Evolutionary conservation across 2,113 vertebrate genomes (phyloP), one percentile per base, ranked within the genome.

Genomic region (Steatornis caripensis): DNA sequence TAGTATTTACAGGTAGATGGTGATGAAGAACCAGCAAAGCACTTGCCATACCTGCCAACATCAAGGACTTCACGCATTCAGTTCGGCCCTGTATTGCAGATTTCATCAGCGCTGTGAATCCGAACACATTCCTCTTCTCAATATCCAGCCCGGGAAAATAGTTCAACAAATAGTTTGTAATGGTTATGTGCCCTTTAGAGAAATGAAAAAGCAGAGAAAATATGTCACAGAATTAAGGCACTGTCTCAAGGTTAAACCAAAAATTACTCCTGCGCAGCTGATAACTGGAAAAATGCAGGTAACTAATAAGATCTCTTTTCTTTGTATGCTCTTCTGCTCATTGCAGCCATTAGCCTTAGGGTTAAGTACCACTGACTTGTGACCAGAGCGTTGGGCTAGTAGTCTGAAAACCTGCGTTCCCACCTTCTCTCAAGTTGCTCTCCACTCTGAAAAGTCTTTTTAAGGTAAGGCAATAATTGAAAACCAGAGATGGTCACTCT

Each of bases 41-140:
- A 15, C 17, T 92, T 17, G 39, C 74, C 95, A 15, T 98, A 99
- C 99, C 99, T 98, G 99, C 99, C 95, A 99, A 94, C 98, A 99
- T 98, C 96, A 99, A 98, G 34, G 99, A 98, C 76, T 99, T 98
- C 93, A 99, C 98, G 23, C 99, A 99, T 22, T 99, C 99, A 0
- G 98, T 97, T 48, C 99, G 97, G 54, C 99, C 99, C 97, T 99
- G 99, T 98, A 99, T 99, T 39, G 99, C 99, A 0, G 99, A 99
- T 94, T 99, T 99, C 99, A 99, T 99, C 95, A 99, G 98, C 8
- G 99, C 99, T 0, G 99, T 99, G 98, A 99, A 99, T 68, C 99
- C 99, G 2, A 99, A 99, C 3, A 95, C 98, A 60, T 99, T 99
- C 94, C 98, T 99, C 97, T 97, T 98, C 96, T 99, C 99, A 9